A percentile compares a stretch with the other conserved stretches of the same genome.
These are phyloP conservation scores for Stomorhina lunata DNA, from an alignment of 2,888 invertebrate species.

Conservation along the genomic window DNA sequence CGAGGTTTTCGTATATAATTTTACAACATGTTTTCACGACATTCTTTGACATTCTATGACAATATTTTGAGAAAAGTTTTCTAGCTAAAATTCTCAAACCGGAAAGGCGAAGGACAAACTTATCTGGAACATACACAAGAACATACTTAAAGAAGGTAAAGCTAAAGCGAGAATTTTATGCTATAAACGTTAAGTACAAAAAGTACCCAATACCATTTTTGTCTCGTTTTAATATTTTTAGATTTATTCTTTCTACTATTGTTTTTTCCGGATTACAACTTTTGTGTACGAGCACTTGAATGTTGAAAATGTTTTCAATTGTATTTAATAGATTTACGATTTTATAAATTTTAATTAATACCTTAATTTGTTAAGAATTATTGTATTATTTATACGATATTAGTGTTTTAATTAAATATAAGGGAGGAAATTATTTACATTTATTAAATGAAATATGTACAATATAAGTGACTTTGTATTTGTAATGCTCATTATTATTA, in stretches of 20 bases:
- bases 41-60: constrained; percentile 55
- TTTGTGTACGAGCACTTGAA: background rate
- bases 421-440: background rate
- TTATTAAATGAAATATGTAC: too few species aligned
- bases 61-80: constrained; percentile 53
- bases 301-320: background rate
- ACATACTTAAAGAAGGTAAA: too few species aligned
- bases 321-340: constrained; percentile 31
- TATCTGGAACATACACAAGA: background rate
- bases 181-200: background rate
- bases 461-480: too few species aligned
- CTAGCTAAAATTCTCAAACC: background rate
- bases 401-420: constrained; percentile 23
- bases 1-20: background rate
- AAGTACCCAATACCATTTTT: background rate
- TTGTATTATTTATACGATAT: constrained; percentile 14
- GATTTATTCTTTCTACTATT: constrained; percentile 4
- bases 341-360: constrained; percentile 59
- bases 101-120: constrained; percentile 1
- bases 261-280: background rate
- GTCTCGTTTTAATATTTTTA: constrained; percentile 58
- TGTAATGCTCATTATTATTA: background rate
- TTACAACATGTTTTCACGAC: constrained; percentile 46
- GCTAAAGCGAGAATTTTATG: background rate
- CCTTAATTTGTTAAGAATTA: constrained; percentile 38